Conservation (phyloP, 2,888 invertebrate species). For the Rhabditoides inermis region DNA sequence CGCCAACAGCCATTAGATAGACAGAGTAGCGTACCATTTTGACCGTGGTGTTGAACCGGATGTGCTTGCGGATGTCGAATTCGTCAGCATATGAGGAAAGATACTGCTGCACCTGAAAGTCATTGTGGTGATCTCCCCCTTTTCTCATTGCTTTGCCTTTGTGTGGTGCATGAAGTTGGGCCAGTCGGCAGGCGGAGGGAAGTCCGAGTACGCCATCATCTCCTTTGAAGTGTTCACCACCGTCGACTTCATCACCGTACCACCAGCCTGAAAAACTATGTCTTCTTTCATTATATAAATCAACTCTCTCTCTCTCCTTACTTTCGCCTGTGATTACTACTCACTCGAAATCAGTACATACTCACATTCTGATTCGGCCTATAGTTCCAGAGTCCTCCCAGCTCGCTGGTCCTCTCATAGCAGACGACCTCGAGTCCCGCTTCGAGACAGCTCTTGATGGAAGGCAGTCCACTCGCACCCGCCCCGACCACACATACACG, state of each 20-base stretch:
- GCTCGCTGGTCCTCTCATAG: conserved; percentile 39
- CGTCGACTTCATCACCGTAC: conserved; percentile 53
- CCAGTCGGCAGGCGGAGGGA: conserved; percentile 39
- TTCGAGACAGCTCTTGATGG: conserved; percentile 46
- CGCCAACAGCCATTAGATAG: conserved; percentile 3
- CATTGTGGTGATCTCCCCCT: too few relatives aligned
- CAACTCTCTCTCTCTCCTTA: conserved; percentile 19
- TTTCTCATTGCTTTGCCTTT: too few relatives aligned
- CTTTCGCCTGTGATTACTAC: too few relatives aligned
- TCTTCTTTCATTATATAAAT: conserved; percentile 1
- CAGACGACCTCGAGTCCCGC: conserved; percentile 45
- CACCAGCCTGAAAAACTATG: conserved; percentile 16
- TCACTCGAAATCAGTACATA: neutral
- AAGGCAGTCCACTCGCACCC: conserved; percentile 47
- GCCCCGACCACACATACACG: conserved; percentile 48
- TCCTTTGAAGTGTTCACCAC: conserved; percentile 56
- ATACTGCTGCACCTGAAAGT: conserved; percentile 36
- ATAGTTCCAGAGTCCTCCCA: conserved; percentile 52
- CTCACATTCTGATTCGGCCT: conserved; percentile 26
- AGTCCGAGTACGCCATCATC: conserved; percentile 53
- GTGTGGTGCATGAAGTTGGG: conserved; percentile 47
- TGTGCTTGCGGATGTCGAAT: conserved; percentile 35
- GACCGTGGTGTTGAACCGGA: conserved; percentile 46
- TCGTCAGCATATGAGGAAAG: conserved; percentile 41
- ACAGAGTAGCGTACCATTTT: conserved; percentile 27